A percentile compares a stretch with the other conserved stretches of the same genome.
Conservation (phyloP, 2,797 vertebrate genomes). For the Diplodus puntazzo region DNA sequence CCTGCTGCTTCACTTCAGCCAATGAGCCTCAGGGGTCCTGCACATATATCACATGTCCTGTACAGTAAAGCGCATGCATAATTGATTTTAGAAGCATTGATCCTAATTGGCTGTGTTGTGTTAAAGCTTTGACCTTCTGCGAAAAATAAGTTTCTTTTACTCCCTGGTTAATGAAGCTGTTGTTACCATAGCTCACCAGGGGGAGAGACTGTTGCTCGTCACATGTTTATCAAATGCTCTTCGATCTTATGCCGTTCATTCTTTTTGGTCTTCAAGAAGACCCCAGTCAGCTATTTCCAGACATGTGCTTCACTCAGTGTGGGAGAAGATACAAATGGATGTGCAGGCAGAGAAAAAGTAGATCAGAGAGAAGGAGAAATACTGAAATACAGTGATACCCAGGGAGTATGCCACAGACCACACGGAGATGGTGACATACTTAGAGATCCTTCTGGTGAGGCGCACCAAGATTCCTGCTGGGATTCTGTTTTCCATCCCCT, state of each 20-base stretch:
- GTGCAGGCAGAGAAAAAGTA: constrained; percentile 15
- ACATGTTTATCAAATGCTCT: constrained; percentile 18
- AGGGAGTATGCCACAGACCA: constrained; percentile 27
- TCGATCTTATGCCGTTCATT: background rate
- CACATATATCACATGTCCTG: constrained; percentile 22
- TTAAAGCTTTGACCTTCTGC: constrained; percentile 34
- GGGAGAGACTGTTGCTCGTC: constrained; percentile 13
- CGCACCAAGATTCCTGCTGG: constrained; percentile 26
- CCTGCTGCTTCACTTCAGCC: constrained; percentile 25
- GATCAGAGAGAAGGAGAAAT: constrained; percentile 15
- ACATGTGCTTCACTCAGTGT: constrained; percentile 28
- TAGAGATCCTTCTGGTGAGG: constrained; percentile 35
- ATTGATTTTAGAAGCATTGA: constrained; percentile 54
- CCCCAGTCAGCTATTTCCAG: constrained; percentile 49
- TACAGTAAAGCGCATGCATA: constrained; percentile 35
- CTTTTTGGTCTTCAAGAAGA: constrained; percentile 39
- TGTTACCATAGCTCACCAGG: constrained; percentile 22
- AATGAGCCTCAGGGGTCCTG: constrained; percentile 34
- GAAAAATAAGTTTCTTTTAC: constrained; percentile 1
- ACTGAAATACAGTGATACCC: constrained; percentile 27
- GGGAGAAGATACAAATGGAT: constrained; percentile 45
- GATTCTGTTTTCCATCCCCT: background rate
- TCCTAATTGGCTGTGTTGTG: constrained; percentile 52
- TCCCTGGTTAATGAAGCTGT: constrained; percentile 41
- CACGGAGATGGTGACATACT: constrained; percentile 48